Evolutionary conservation across 2,113 vertebrate genomes (phyloP).

Genomic region (Hystrix cristata): DNA sequence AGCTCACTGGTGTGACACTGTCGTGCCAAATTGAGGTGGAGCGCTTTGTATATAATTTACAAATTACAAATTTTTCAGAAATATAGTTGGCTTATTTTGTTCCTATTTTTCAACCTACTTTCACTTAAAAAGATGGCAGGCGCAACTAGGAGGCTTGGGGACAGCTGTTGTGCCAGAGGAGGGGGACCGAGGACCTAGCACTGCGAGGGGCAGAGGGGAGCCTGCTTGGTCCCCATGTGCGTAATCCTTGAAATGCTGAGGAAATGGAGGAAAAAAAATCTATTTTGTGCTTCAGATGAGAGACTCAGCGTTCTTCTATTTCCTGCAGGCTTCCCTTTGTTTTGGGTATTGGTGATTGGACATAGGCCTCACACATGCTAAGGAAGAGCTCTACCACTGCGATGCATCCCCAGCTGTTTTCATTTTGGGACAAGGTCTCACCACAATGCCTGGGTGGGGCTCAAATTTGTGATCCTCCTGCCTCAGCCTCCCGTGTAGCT

Average conservation of each 20-base stretch:
- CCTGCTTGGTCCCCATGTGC: not conserved
- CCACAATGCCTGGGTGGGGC: not conserved
- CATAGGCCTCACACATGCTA: not conserved
- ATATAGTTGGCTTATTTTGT: not conserved
- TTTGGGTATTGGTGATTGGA: not conserved
- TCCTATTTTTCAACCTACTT: not conserved
- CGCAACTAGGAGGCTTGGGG: not conserved
- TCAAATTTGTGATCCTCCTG: not conserved
- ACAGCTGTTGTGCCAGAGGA: accelerated
- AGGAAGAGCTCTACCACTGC: not conserved
- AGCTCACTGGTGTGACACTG: not conserved
- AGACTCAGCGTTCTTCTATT: not conserved
- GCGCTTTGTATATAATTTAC: not conserved
- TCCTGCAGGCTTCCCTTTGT: not conserved
- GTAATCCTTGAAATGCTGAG: not conserved
- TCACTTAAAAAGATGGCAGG: not conserved
- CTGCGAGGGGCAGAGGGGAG: not conserved
- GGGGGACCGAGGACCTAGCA: too few relatives aligned
- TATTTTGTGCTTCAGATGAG: not conserved
- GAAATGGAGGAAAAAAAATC: not conserved
- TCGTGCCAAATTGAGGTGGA: not conserved
- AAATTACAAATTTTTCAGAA: not conserved
- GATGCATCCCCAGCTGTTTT: not conserved
- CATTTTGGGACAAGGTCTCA: not conserved
- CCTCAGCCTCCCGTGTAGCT: not conserved